Evolutionary conservation across 1,140 invertebrate species (phyloP).

Genomic region (Oreohelix idahoensis): DNA sequence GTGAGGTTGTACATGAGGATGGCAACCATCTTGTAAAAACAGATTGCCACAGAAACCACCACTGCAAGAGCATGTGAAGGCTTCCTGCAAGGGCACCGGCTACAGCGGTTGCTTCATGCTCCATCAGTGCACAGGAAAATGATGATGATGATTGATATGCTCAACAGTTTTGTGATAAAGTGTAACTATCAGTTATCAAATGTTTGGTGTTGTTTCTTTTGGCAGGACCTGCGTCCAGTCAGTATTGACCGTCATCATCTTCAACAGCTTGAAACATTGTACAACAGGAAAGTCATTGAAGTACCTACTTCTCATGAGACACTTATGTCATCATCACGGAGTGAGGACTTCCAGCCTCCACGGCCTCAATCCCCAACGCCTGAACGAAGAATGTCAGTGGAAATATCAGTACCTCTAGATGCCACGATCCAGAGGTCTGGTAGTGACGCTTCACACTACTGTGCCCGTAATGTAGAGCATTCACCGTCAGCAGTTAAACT

Average conservation of each 20-base stretch:
- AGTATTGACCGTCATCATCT: background rate
- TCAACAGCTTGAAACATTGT: background rate
- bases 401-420: background rate
- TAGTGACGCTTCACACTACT: background rate
- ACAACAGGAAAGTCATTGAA: conserved; percentile 14
- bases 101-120: too few relatives aligned
- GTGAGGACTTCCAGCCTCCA: conserved; percentile 8
- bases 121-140: too few relatives aligned
- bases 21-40: too few relatives aligned
- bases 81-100: too few relatives aligned
- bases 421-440: background rate
- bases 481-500: background rate
- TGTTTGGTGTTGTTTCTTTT: conserved; percentile 4
- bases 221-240: conserved; percentile 19
- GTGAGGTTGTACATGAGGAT: too few relatives aligned
- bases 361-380: background rate
- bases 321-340: background rate
- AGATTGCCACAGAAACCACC: too few relatives aligned
- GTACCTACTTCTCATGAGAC: background rate
- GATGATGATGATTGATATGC: too few relatives aligned
- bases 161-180: too few relatives aligned
- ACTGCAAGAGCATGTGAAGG: too few relatives aligned
- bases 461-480: background rate
- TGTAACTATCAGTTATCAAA: too few relatives aligned
- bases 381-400: conserved; percentile 15